Conservation (phyloP, 2,888 invertebrate genomes). For the Chironomus riparius region DNA sequence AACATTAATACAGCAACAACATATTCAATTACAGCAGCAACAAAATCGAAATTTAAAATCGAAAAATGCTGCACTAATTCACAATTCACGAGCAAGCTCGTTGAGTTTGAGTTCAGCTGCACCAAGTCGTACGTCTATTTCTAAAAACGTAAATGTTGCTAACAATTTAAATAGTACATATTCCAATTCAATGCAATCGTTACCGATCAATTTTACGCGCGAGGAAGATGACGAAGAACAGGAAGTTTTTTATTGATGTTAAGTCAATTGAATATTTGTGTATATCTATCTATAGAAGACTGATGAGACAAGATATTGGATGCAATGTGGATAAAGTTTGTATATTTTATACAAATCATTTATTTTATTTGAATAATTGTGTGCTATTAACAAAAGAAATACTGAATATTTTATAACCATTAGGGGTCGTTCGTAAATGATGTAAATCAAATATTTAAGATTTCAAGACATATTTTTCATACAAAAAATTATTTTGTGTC, state of each 20-base stretch:
- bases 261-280: neutral
- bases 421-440: too few relatives aligned
- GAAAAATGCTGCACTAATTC: conserved; percentile 21
- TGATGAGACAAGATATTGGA: too few relatives aligned
- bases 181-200: conserved; percentile 18
- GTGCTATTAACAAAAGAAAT: too few relatives aligned
- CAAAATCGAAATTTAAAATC: conserved; percentile 22
- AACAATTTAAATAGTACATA: conserved; percentile 14
- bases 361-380: neutral
- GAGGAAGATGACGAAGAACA: conserved; percentile 13
- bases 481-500: too few relatives aligned
- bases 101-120: neutral
- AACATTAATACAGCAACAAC: conserved; percentile 25
- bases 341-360: neutral
- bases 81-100: conserved; percentile 16
- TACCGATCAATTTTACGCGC: neutral
- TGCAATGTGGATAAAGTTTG: neutral
- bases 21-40: conserved; percentile 26
- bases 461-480: too few relatives aligned
- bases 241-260: conserved; percentile 20
- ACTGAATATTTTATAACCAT: too few relatives aligned
- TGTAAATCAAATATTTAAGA: too few relatives aligned
- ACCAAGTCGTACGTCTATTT: neutral
- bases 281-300: neutral
- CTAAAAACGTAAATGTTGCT: conserved; percentile 10